Base-by-base conservation (phyloP, 2,113 vertebrate species). In the Chamaea fasciata region DNA sequence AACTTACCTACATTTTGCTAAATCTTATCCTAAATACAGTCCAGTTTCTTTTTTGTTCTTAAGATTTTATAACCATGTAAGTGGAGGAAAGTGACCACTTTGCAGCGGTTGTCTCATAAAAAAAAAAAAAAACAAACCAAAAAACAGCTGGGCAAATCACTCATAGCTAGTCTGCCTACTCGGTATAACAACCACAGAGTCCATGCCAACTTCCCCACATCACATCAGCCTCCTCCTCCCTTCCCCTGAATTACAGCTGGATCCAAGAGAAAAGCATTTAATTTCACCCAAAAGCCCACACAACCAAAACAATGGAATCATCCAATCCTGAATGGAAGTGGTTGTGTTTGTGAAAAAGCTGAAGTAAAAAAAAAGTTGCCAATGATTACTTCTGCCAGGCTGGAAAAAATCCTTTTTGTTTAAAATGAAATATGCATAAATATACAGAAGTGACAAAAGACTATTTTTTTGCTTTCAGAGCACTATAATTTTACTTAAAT, bases 401-500 rank as follows among this genome's bases (percentile, higher is more conserved):
- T 87, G 68, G 41, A 82, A 96, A 96, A 90, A 76, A 70, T 93
- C 76, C 26, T 94, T 91, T 37, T 92, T 59, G 71, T 94, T 98
- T 97, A 96, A 97, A 96, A 95, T 93, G 84, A 98, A 98, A 95
- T 96, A 97, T 92, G 95, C 95, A 97, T 95, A 98, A 97, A 97
- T 95, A 97, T 49, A 95, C 89, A 86, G 89, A 46, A 84, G 68
- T 96, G 97, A 97, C 96, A 98, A 98, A 98, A 96, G 96, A 92
- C 73, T 95, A 46, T 83, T 97, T 97, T 97, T 97, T 95, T 77
- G 67, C 96, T 94, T 82, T 86, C 84, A 83, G 70, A 97, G 81
- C 91, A 97, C 96, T 98, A 37, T 97, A 98, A 98, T 98, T 98
- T 98, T 94, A 97, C 87, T 97, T 97, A 98, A 98, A 97, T 97